Percentiles rank a stretch among this genome's conserved stretches.
Conservation (phyloP, 2,113 vertebrate species). For the Ictalurus punctatus region DNA sequence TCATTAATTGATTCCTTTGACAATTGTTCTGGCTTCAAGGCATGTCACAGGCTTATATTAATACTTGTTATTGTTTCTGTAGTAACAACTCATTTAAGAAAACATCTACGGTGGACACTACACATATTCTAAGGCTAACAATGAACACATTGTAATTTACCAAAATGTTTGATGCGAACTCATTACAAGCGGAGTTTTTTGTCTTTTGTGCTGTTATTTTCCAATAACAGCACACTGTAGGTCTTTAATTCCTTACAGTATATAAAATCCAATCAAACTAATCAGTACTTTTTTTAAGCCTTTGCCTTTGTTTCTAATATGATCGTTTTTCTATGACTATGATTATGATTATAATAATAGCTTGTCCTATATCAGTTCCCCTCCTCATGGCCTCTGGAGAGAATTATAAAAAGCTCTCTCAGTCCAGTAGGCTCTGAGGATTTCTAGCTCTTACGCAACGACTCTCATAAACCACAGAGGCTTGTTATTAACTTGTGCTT, state of each 20-base stretch:
- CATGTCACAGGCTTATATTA: background rate
- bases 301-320: constrained; percentile 16
- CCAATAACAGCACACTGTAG: background rate
- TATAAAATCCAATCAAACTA: constrained; percentile 9
- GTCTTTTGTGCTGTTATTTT: background rate
- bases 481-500: constrained; percentile 24
- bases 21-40: background rate
- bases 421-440: constrained; percentile 28
- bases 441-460: constrained; percentile 40
- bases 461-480: constrained; percentile 25
- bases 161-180: background rate
- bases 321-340: constrained; percentile 30
- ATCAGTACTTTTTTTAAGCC: background rate
- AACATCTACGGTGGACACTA: background rate
- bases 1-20: background rate
- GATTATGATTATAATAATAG: constrained; percentile 30
- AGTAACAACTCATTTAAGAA: no score
- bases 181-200: background rate
- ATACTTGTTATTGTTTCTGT: background rate
- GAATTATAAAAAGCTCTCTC: constrained; percentile 37
- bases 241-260: background rate
- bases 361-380: constrained; percentile 44
- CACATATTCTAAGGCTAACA: background rate
- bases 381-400: constrained; percentile 23
- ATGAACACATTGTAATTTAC: background rate